Evolutionary conservation across 2,113 vertebrate species (phyloP).

Genomic region (Lophura nycthemera): DNA sequence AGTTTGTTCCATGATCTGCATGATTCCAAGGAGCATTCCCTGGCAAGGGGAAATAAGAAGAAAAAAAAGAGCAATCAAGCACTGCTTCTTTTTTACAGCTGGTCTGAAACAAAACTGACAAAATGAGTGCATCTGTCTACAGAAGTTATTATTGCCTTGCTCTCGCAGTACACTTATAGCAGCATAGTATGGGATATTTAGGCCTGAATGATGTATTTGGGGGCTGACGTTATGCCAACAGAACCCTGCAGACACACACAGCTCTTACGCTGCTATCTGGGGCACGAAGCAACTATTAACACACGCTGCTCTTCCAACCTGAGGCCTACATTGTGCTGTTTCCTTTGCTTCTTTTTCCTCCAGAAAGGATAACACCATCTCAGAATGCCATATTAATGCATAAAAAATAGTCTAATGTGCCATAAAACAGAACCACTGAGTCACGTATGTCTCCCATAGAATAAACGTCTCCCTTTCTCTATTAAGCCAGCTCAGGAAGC

Average conservation of each 20-base stretch:
- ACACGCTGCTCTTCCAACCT: not conserved
- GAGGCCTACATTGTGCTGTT: no score
- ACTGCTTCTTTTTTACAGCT: conserved; percentile 40
- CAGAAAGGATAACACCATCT: not conserved
- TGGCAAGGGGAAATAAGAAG: not conserved
- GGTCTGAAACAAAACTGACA: conserved; percentile 38
- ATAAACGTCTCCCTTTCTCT: not conserved
- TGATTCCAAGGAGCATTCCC: conserved; percentile 15
- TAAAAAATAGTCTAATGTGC: not conserved
- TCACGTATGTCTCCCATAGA: accelerated
- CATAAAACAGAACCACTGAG: not conserved
- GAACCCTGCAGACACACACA: not conserved
- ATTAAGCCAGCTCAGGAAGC: not conserved
- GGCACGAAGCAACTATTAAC: not conserved
- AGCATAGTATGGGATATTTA: not conserved
- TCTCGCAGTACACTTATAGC: not conserved
- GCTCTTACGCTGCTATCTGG: not conserved
- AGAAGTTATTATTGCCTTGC: not conserved
- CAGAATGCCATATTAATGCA: accelerated
- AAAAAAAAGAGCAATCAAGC: not conserved
- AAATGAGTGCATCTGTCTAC: conserved; percentile 28
- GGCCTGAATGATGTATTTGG: conserved; percentile 13
- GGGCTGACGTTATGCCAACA: not conserved
- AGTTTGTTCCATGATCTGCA: not conserved
- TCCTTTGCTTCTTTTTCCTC: not conserved